phyloP scores from a whole-genome alignment of 92 coral and sea anemone genomes.

The Palythoa grandis region DNA sequence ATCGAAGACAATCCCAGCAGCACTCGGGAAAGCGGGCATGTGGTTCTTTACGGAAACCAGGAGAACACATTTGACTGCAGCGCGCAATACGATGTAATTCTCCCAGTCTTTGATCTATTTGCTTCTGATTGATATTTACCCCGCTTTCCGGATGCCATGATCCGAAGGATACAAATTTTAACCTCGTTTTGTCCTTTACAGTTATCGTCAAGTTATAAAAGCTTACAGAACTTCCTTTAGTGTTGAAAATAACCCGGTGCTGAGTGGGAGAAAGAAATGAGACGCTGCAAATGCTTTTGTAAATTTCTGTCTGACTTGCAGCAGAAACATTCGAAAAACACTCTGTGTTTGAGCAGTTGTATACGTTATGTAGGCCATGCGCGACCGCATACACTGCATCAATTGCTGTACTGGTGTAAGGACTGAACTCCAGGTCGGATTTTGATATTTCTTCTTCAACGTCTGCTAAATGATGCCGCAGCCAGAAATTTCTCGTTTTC shows the following conservation, averaged over 20 bases:
- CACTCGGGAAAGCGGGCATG: conserved; percentile 73
- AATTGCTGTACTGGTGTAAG: conserved; percentile 70
- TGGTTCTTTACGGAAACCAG: conserved; percentile 68
- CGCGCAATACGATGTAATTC: conserved; percentile 42
- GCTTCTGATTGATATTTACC: conserved; percentile 16
- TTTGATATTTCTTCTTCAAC: conserved; percentile 41
- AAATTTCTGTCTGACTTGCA: conserved; percentile 50
- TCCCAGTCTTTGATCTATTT: conserved; percentile 26
- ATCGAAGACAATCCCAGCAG: conserved; percentile 84
- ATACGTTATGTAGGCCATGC: conserved; percentile 70
- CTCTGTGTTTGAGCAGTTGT: conserved; percentile 48
- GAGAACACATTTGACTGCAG: conserved; percentile 60
- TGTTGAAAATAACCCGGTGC: conserved; percentile 65
- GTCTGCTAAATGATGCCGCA: conserved; percentile 42
- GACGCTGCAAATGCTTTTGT: conserved; percentile 50
- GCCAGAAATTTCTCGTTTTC: conserved; percentile 65
- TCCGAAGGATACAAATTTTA: conserved; percentile 57
- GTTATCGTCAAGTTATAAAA: conserved; percentile 55
- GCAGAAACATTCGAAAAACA: conserved; percentile 42
- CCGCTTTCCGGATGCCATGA: conserved; percentile 57
- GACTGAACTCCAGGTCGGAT: conserved; percentile 55
- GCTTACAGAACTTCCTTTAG: conserved; percentile 64
- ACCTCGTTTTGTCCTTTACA: conserved; percentile 25
- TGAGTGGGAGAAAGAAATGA: conserved; percentile 73
- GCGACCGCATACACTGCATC: conserved; percentile 91